Conservation (phyloP, 30 jellyfish, hydroid and myxozoan species). For the Nemopilema nomurai region DNA sequence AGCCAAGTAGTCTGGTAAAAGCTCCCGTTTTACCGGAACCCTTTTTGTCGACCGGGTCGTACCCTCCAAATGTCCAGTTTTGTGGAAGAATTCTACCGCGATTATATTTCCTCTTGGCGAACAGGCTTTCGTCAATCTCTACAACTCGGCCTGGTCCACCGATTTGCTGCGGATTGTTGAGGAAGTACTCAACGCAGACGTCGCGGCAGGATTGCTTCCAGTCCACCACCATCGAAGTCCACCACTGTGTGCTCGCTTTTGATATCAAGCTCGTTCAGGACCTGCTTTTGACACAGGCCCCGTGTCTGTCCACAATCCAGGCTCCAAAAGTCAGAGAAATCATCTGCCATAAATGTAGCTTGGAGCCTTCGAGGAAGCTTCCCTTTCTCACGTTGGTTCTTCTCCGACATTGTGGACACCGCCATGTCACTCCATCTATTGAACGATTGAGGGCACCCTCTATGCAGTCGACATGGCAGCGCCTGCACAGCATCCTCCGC, state of each 20-base stretch:
- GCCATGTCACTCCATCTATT: slow-evolving; percentile 10
- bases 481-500: not conserved
- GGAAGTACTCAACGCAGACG: slow-evolving; percentile 21
- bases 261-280: slow-evolving; percentile 45
- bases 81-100: slow-evolving; percentile 38
- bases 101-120: slow-evolving; percentile 54
- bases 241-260: not conserved
- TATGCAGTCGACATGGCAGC: not conserved
- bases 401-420: slow-evolving; percentile 3
- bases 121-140: slow-evolving; percentile 33
- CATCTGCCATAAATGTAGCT: slow-evolving; percentile 39
- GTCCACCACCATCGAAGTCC: slow-evolving; percentile 30
- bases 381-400: slow-evolving; percentile 10
- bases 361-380: slow-evolving; percentile 24
- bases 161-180: slow-evolving; percentile 20
- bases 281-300: slow-evolving; percentile 24
- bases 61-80: slow-evolving; percentile 47
- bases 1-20: slow-evolving; percentile 17
- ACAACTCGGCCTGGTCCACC: slow-evolving; percentile 44
- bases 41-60: slow-evolving; percentile 18
- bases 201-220: slow-evolving; percentile 58
- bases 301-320: slow-evolving; percentile 25
- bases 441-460: not conserved
- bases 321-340: slow-evolving; percentile 22
- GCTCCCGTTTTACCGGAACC: slow-evolving; percentile 38